These are phyloP conservation scores for Rafetus swinhoei DNA, from an alignment of 2,113 vertebrate species.

Conservation along the genomic window DNA sequence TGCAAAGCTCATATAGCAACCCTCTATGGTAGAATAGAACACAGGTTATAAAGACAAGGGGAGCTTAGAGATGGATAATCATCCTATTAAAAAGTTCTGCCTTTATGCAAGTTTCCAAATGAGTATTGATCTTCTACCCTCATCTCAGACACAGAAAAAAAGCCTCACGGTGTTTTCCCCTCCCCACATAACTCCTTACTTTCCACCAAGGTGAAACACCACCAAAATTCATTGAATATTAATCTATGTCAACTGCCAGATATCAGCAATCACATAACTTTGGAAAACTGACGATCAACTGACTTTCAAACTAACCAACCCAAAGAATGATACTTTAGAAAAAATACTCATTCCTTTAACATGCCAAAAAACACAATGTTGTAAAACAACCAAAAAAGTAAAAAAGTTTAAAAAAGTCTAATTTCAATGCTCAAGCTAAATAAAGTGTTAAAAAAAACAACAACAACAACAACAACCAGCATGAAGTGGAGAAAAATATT, in stretches of 20 bases:
- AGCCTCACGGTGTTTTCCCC: conserved; percentile 63
- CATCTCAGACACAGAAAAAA: conserved; percentile 23
- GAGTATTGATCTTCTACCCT: conserved; percentile 59
- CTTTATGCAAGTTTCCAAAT: conserved; percentile 56
- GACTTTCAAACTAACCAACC: conserved; percentile 1
- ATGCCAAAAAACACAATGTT: not conserved
- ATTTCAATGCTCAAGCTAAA: not conserved
- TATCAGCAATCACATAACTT: conserved; percentile 14
- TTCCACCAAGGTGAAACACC: conserved; percentile 42
- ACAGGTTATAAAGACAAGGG: conserved; percentile 30
- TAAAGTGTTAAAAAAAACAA: rapidly evolving
- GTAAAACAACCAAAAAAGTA: not conserved
- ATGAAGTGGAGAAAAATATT: not conserved
- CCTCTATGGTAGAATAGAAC: conserved; percentile 18
- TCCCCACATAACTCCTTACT: conserved; percentile 47
- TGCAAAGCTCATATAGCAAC: not conserved
- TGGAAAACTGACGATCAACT: not conserved
- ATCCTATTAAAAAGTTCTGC: conserved; percentile 45
- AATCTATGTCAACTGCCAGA: not conserved
- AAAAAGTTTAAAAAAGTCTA: not conserved
- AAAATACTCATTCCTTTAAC: not conserved
- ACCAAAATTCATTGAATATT: conserved; percentile 18
- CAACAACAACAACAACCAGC: not conserved
- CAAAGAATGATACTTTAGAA: not conserved
- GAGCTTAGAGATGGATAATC: conserved; percentile 41